Conservation (phyloP, 1,140 invertebrate species). For the Drosophila kikkawai region DNA sequence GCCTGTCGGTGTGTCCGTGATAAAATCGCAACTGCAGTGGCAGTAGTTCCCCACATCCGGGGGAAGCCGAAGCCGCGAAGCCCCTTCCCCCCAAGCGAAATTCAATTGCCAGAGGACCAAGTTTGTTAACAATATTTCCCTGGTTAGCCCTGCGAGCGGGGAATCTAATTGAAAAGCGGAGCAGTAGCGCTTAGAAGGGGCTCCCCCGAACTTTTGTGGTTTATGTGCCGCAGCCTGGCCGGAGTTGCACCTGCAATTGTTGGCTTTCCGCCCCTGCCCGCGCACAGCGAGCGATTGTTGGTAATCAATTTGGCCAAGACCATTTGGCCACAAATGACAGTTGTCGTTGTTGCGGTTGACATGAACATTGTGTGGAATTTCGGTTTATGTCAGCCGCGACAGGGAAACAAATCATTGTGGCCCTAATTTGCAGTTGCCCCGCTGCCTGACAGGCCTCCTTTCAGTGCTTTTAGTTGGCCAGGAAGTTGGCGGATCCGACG, state of each 20-base stretch:
- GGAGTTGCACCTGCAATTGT: constrained; percentile 61
- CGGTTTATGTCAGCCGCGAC: constrained; percentile 45
- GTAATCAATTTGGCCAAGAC: constrained; percentile 75
- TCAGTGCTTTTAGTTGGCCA: constrained; percentile 18
- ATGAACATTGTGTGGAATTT: constrained; percentile 66
- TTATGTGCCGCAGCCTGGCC: constrained; percentile 39
- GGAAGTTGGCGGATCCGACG: constrained; percentile 26
- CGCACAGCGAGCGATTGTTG: constrained; percentile 43
- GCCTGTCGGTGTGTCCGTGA: constrained; percentile 34
- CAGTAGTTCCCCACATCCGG: constrained; percentile 24
- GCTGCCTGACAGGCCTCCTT: constrained; percentile 26
- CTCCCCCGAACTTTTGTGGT: constrained; percentile 24
- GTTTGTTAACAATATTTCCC: constrained; percentile 66
- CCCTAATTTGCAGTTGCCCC: constrained; percentile 68
- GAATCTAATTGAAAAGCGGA: constrained; percentile 67
- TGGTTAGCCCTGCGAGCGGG: constrained; percentile 9
- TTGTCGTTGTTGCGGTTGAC: constrained; percentile 60
- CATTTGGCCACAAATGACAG: constrained; percentile 72
- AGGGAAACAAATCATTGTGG: constrained; percentile 60
- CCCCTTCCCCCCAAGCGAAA: constrained; percentile 8
- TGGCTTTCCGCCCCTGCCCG: not conserved
- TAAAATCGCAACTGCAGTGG: constrained; percentile 72
- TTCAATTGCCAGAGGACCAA: constrained; percentile 42
- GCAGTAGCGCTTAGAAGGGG: constrained; percentile 44
- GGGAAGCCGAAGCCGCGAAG: constrained; percentile 23